Conservation (phyloP, 2,888 invertebrate genomes). For the Oegoconia quadripuncta region DNA sequence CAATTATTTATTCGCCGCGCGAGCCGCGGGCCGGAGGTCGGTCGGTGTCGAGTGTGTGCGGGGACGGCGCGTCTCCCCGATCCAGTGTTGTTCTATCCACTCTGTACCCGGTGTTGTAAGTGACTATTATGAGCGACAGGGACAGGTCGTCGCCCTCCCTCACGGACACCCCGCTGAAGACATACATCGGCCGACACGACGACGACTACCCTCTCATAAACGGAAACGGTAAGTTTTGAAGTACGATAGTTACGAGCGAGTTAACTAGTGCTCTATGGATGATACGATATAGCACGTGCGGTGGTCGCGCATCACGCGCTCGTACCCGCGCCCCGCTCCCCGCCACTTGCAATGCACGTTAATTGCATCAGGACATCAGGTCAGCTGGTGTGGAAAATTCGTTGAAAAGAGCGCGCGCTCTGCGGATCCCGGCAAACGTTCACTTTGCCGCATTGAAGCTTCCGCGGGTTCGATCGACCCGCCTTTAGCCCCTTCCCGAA, state of each 20-base stretch:
- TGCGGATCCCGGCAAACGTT: slow-evolving; percentile 34
- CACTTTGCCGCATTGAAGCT: slow-evolving; percentile 66
- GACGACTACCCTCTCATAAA: slow-evolving; percentile 88
- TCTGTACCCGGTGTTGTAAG: slow-evolving; percentile 58
- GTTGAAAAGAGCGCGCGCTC: slow-evolving; percentile 16
- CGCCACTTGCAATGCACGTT: slow-evolving; percentile 27
- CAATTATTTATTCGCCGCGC: slow-evolving; percentile 72
- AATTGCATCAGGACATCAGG: slow-evolving; percentile 26
- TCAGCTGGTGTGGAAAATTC: slow-evolving; percentile 20
- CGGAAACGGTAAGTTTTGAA: slow-evolving; percentile 82
- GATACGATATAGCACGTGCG: slow-evolving; percentile 20
- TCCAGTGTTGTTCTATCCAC: slow-evolving; percentile 53
- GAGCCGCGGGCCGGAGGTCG: slow-evolving; percentile 77
- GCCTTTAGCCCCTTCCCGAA: slow-evolving; percentile 43
- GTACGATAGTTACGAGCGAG: slow-evolving; percentile 5
- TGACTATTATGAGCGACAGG: slow-evolving; percentile 92
- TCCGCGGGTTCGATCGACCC: slow-evolving; percentile 64
- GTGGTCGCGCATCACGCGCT: slow-evolving; percentile 34
- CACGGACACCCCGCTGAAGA: slow-evolving; percentile 92
- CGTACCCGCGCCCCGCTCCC: slow-evolving; percentile 25
- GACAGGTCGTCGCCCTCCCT: slow-evolving; percentile 93
- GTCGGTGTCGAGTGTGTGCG: slow-evolving; percentile 66
- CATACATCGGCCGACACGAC: slow-evolving; percentile 90
- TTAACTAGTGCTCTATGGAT: slow-evolving; percentile 26
- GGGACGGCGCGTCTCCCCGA: slow-evolving; percentile 67